Conservation (phyloP, 2,797 vertebrate species). For the Gadopsis bispinosus region DNA sequence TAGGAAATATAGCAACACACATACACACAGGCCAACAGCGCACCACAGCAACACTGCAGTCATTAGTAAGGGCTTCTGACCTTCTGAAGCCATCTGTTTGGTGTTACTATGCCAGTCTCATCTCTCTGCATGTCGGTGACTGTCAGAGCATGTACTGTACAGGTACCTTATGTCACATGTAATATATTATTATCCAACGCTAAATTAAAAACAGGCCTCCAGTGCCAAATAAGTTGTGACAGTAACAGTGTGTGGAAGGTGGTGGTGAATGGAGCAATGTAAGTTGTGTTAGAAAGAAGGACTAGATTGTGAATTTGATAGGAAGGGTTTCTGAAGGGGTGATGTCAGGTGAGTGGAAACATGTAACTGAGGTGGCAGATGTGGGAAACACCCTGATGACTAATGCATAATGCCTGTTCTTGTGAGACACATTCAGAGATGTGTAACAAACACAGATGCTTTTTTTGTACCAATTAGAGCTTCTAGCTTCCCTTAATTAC, state of each 20-base stretch:
- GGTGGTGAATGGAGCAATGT: not conserved
- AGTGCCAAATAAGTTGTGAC: constrained; percentile 31
- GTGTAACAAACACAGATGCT: not conserved
- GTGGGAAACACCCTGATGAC: constrained; percentile 47
- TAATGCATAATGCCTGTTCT: constrained; percentile 35
- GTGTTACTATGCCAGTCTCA: constrained; percentile 58
- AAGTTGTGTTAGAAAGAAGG: not conserved
- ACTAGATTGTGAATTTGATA: constrained; percentile 24
- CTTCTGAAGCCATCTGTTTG: constrained; percentile 79
- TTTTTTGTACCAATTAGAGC: not conserved
- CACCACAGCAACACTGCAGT: constrained; percentile 46
- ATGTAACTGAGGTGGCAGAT: constrained; percentile 38
- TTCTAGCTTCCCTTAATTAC: not conserved
- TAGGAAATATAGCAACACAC: constrained; percentile 56
- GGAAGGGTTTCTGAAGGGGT: constrained; percentile 28
- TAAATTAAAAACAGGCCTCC: constrained; percentile 54
- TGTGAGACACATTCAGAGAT: constrained; percentile 15
- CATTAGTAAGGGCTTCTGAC: constrained; percentile 71
- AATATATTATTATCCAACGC: constrained; percentile 33
- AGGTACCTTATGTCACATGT: constrained; percentile 64
- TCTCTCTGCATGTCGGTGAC: constrained; percentile 60
- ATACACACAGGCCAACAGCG: constrained; percentile 42
- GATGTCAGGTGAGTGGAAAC: constrained; percentile 54
- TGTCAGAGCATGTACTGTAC: constrained; percentile 61
- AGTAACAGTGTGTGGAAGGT: constrained; percentile 17